Conservation (phyloP, 2,888 invertebrate species). For the Hylaea fasciaria region DNA sequence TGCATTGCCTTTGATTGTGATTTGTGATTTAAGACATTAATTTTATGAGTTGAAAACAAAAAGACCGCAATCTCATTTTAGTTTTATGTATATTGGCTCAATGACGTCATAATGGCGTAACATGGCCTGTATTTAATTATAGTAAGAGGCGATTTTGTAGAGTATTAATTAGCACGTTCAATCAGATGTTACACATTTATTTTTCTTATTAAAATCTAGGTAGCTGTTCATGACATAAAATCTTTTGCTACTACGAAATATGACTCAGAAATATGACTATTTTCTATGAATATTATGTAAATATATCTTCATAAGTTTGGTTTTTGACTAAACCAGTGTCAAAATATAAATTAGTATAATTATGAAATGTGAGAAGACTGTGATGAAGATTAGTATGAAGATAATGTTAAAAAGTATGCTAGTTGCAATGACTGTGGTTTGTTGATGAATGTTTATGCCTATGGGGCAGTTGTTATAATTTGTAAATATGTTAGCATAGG, state of each 20-base stretch:
- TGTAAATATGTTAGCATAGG: slow-evolving; percentile 43
- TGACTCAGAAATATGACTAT: slow-evolving; percentile 21
- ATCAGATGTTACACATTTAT: slow-evolving; percentile 28
- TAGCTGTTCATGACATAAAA: slow-evolving; percentile 1
- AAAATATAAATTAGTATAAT: slow-evolving; percentile 54
- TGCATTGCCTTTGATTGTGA: slow-evolving; percentile 25
- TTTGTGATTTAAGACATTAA: slow-evolving; percentile 26
- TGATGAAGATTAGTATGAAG: slow-evolving; percentile 81
- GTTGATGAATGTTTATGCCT: slow-evolving; percentile 36
- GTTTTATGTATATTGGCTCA: slow-evolving; percentile 12
- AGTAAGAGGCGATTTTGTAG: slow-evolving; percentile 17
- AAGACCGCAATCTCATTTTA: slow-evolving; percentile 44
- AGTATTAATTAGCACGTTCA: slow-evolving; percentile 17
- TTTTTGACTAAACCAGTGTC: slow-evolving; percentile 52
- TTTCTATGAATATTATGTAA: slow-evolving; percentile 37
- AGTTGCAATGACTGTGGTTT: slow-evolving; percentile 49
- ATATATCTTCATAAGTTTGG: slow-evolving; percentile 34
- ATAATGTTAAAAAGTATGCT: slow-evolving; percentile 58
- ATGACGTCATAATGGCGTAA: slow-evolving; percentile 11
- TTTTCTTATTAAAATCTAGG: slow-evolving; percentile 12
- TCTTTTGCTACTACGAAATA: slow-evolving; percentile 12
- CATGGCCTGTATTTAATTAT: slow-evolving; percentile 10
- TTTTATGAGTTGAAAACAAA: slow-evolving; percentile 28
- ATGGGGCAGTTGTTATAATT: slow-evolving; percentile 25
- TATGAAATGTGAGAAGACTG: slow-evolving; percentile 82